Evolutionary conservation across 53 echinoderm and acorn worm species (phyloP), one percentile per base, ranked within the genome.

Genomic region (Stichopus horrens): DNA sequence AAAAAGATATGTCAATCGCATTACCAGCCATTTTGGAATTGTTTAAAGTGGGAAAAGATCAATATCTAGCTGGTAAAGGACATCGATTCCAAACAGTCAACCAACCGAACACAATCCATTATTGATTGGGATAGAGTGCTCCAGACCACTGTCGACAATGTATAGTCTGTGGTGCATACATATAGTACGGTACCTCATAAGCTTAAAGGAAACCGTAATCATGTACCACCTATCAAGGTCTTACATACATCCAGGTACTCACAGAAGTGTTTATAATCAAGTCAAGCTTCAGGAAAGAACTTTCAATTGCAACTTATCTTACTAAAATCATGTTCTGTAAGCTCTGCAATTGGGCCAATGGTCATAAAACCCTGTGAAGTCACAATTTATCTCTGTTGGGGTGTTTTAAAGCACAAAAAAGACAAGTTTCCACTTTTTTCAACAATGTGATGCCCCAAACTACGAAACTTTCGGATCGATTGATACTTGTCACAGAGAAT

Each of bases 21-120:
- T 79, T 79, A 79, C 11, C 79, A 55, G 16, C 79, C 55, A 54
- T 14, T 55, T 7, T 53, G 53, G 55, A 55, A 79, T 79, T 79
- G 55, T 55, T 79, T 79, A 55, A 79, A 53, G 55, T 79, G 54
- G 54, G 37, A 54, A 79, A 79, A 54, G 8, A 55, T 79, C 79
- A 79, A 79, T 79, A 79, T 53, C 79, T 79, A 16, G 79, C 79
- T 53, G 55, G 79, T 18, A 19, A 52, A 55, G 9, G 37, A 19
- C 54, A 79, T 79, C 54, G 79, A 79, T 79, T 79, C 75, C 53
- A 19, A 63, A 53, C 79, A 53, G 54, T 53, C 79, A 79, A n/a
- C 53, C 55, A 53, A 79, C 79, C 55, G 79, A 54, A 79, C 79
- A 79, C 79, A 79, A 79, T 53, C 79, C n/a, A 52, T 19, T 79